Evolutionary conservation across 2,888 invertebrate genomes (phyloP).

Genomic region (Seira musarum): DNA sequence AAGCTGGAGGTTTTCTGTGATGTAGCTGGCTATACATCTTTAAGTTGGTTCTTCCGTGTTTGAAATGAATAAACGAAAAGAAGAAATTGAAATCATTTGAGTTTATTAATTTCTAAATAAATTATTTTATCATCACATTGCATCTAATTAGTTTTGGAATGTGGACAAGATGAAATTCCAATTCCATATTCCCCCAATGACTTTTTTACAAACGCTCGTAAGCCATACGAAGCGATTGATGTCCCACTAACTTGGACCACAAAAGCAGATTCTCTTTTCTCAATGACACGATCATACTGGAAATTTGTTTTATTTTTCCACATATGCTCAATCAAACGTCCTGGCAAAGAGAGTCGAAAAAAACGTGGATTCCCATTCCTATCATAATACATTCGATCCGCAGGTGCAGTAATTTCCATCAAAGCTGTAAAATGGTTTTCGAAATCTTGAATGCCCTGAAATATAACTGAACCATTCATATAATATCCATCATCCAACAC

Average conservation of each 20-base stretch:
- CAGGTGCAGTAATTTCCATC: constrained; percentile 25
- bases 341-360: constrained; percentile 15
- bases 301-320: constrained; percentile 1
- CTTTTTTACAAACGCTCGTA: constrained; percentile 18
- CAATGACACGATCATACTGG: constrained; percentile 19
- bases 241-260: constrained; percentile 22
- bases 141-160: too few species aligned
- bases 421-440: constrained; percentile 18
- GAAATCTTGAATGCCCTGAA: constrained; percentile 10
- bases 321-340: neutral
- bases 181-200: too few species aligned
- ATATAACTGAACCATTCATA: constrained; percentile 8
- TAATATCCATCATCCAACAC: neutral
- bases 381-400: constrained; percentile 21
- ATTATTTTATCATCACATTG: too few species aligned
- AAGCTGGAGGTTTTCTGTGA: constrained; percentile 47
- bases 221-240: constrained; percentile 1
- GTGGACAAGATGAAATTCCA: too few species aligned
- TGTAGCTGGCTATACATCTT: constrained; percentile 54
- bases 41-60: neutral
- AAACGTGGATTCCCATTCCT: constrained; percentile 9
- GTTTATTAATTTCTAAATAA: too few species aligned
- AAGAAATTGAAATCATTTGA: too few species aligned
- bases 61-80: neutral
- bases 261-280: constrained; percentile 18